Percentiles rank a stretch among this genome's conserved stretches.
These are phyloP conservation scores for Pluvialis apricaria DNA, from an alignment of 2,113 vertebrate genomes.

Conservation along the genomic window DNA sequence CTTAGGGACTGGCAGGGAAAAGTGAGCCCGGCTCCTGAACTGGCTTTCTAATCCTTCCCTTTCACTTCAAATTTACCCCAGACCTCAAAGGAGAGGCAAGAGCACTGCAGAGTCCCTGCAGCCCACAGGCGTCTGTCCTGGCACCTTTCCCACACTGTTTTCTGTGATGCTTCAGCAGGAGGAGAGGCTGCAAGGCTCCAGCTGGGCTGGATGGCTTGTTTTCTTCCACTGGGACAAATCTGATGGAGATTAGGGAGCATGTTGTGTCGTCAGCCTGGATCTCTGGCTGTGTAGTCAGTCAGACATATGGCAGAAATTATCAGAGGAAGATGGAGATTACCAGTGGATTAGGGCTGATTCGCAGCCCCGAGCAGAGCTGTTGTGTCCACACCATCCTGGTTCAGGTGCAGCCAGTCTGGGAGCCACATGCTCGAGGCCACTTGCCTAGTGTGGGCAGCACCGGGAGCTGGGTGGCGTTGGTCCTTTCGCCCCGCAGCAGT, in stretches of 20 bases:
- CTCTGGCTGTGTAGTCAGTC: background rate
- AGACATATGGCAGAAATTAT: slow-evolving; percentile 53
- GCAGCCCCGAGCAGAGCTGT: background rate
- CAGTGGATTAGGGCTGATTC: slow-evolving; percentile 26
- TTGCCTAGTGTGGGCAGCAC: background rate
- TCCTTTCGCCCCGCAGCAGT: rapidly evolving
- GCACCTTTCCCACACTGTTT: background rate
- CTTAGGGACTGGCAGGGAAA: background rate
- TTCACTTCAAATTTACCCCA: background rate
- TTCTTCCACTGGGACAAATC: background rate
- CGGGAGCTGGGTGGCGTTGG: background rate
- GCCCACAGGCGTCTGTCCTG: background rate
- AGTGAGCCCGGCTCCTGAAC: background rate
- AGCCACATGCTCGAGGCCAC: background rate
- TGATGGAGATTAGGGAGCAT: slow-evolving; percentile 5
- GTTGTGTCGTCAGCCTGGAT: background rate
- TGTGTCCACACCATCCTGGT: background rate
- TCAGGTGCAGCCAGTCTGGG: background rate
- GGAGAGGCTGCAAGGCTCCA: background rate
- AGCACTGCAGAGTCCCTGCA: background rate
- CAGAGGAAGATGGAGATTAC: slow-evolving; percentile 40
- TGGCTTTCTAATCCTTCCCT: background rate
- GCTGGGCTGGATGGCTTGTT: background rate
- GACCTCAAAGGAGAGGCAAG: background rate
- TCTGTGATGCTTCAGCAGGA: background rate